These are phyloP conservation scores for Characodon lateralis DNA, from an alignment of 2,797 vertebrate genomes.

Conservation along the genomic window DNA sequence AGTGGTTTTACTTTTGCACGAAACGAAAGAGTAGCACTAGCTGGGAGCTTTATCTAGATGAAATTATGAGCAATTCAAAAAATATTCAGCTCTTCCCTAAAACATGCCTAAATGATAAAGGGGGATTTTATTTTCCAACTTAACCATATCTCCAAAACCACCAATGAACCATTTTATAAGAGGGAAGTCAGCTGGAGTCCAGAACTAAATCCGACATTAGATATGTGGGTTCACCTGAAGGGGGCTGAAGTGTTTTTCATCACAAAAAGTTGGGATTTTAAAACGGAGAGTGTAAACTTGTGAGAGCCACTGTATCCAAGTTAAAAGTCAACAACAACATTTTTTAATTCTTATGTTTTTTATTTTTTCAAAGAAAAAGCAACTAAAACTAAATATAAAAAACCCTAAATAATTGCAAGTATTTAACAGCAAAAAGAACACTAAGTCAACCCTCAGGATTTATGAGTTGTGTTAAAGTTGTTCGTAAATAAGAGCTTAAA, in stretches of 20 bases:
- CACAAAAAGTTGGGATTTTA: background rate
- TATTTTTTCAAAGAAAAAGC: slow-evolving; percentile 35
- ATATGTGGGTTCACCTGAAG: no score
- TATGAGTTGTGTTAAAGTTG: background rate
- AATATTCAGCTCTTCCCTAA: no score
- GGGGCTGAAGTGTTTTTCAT: background rate
- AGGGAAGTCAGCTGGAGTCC: no score
- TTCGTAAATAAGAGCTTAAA: slow-evolving; percentile 3
- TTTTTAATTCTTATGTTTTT: slow-evolving; percentile 10
- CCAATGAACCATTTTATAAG: no score
- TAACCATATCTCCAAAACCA: no score
- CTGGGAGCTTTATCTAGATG: no score
- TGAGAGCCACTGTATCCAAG: background rate
- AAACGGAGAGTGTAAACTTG: background rate
- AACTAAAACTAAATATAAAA: slow-evolving; percentile 15
- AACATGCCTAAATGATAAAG: no score
- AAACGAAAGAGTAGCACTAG: no score
- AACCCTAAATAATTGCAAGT: slow-evolving; percentile 2
- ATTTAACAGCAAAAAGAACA: slow-evolving; percentile 1
- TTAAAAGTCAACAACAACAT: background rate
- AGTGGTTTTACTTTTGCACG: background rate
- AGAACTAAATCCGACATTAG: no score
- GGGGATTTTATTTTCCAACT: no score
- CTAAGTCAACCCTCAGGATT: background rate
- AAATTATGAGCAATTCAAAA: no score